phyloP scores from a whole-genome alignment of 64 coral and sea anemone genomes.

The Platygyra sinensis region DNA sequence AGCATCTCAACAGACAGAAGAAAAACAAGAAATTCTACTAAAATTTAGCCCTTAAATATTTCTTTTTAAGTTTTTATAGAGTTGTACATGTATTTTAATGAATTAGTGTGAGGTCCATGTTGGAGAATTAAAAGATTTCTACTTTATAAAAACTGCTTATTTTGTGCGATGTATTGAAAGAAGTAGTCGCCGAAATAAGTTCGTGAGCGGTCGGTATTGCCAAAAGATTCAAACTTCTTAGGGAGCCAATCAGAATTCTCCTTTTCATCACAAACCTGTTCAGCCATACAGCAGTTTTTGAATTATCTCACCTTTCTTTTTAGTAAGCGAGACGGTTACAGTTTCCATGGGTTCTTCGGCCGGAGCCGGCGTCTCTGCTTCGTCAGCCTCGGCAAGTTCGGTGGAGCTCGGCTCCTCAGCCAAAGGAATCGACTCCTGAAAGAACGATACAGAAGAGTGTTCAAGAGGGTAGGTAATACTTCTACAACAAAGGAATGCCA shows the following conservation, averaged over 20 bases:
- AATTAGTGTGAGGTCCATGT: too few relatives aligned
- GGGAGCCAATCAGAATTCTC: background rate
- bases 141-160: too few relatives aligned
- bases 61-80: too few relatives aligned
- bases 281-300: background rate
- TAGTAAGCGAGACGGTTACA: conserved; percentile 3
- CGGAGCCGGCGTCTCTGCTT: background rate
- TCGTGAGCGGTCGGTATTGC: too few relatives aligned
- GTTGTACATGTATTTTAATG: too few relatives aligned
- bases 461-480: background rate
- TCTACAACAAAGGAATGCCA: background rate
- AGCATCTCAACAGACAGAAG: background rate
- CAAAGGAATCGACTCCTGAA: conserved; percentile 19
- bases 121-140: too few relatives aligned
- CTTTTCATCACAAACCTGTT: background rate
- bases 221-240: too few relatives aligned
- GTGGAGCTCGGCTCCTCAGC: background rate
- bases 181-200: too few relatives aligned
- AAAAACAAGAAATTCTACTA: too few relatives aligned
- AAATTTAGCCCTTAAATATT: too few relatives aligned
- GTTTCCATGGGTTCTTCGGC: conserved; percentile 29
- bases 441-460: background rate
- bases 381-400: background rate
- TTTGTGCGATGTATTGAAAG: too few relatives aligned
- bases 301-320: conserved; percentile 4